Evolutionary conservation across 2,888 invertebrate species (phyloP), one percentile per base, ranked within the genome.

Genomic region (Tyria jacobaeae): DNA sequence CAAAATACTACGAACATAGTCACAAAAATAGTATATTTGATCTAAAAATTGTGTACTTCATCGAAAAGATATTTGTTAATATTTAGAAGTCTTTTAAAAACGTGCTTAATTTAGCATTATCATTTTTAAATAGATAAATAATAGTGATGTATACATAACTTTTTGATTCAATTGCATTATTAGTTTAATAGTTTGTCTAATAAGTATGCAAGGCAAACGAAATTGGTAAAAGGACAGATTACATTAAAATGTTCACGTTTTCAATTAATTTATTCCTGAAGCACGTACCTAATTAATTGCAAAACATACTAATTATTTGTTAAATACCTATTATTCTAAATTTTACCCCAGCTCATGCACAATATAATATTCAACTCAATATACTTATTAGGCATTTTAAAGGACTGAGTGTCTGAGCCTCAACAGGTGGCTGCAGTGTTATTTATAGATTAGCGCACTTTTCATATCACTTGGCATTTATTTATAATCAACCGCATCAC

Each of bases 371-470:
- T n/a, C 27, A 27, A 27, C 27, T 27, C 27, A 27, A 27, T 27
- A 27, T 27, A 27, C 27, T 4, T 27, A 27, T 37, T 24, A n/a
- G 25, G 25, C 39, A 53, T 53, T 53, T 34, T 39, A 4, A 27
- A 27, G n/a, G 53, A 17, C n/a, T n/a, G 10, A 4, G 10, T 17
- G n/a, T 31, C 24, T 7, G 15, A n/a, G 31, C 12, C n/a, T n/a
- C 7, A 25, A 25, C 53, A 53, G 53, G 53, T 39, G 53, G n/a
- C 2, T 25, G 15, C 15, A 37, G 37, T 15, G 3, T 35, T 52
- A 53, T 53, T 27, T 39, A 53, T 53, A 39, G 39, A 53, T 37
- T 21, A 15, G 37, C 24, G 15, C 39, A 53, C 25, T 37, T 53
- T 37, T 31, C 15, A 9, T 10, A 37, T 39, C 34, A 17, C 50